Evolutionary conservation across 2,797 vertebrate genomes (phyloP), one percentile per base, ranked within the genome.

Genomic region (Botia kubotai): DNA sequence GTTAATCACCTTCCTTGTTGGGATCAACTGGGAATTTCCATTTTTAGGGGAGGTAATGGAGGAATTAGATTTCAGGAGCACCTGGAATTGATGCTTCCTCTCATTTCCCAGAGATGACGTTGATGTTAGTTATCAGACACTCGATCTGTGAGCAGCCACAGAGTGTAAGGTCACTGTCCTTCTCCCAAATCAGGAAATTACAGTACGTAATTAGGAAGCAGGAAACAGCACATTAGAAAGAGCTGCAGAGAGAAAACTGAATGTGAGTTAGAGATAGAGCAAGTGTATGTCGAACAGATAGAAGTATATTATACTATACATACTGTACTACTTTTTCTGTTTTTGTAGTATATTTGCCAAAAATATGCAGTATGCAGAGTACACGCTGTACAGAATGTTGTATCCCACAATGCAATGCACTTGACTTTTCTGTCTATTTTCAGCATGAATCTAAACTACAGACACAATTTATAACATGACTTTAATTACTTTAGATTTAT

Each of bases 1-100:
- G 81, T 83, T 85, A 86, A 88, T 78, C 87, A 74, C 50, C 79
- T 81, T 81, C 77, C 57, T 76, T 52, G 74, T 52, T 71, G 48
- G 80, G 79, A 86, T 29, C 43, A 52, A 60, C 85, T 86, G 75
- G 23, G 76, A 87, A 87, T 88, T 57, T n/a, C 60, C 83, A 85
- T 79, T 81, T 83, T 67, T 76, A 85, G 66, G 50, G 67, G 48
- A 21, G 33, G 65, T 43, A 75, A 50, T 81, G 74, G 66, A 48
- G 76, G 85, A 82, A 86, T 86, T 29, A 73, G 77, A 75, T 85
- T 84, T 82, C 68, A 53, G 55, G 75, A 87, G 69, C 84, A 86
- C 76, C 75, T 83, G 86, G 63, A 85, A 63, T 79, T 82, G 87
- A 87, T 86, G 72, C 72, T 68, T 75, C 63, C 70, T 55, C 43